Base-by-base conservation (phyloP, 1,140 invertebrate species). In the Papilio polyxenes region DNA sequence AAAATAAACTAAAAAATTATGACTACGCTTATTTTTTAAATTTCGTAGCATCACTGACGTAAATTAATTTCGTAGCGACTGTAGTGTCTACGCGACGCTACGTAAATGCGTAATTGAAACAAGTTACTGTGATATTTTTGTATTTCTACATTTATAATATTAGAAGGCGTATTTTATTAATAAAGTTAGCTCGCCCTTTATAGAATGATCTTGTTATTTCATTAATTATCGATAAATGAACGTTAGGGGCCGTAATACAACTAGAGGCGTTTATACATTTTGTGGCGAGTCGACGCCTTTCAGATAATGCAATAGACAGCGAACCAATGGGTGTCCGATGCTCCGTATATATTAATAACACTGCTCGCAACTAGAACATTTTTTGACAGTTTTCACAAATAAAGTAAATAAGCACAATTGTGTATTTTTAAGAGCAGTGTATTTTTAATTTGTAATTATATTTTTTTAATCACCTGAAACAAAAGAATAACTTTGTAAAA, bases 211-310 rank as follows among this genome's bases (percentile, higher is more conserved):
- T 4, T 62, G 59, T 62, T 37, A 40, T 72, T 37, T 17, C 31
- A 37, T 37, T 72, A 72, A 72, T 72, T 37, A 72, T 15, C 65
- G 65, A 72, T 72, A 72, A 72, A 72, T 72, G 65, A 72, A 72
- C 65, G 11, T 37, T 72, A 72, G 15, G 65, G 65, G 65, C 13
- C 31, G 65, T 72, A 72, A 72, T 72, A 40, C 5, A 72, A 72
- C 31, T 72, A 72, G 65, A 37, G 31, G 65, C 65, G 65, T 72
- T 72, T 72, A 72, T 72, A 65, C 65, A 20, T 31, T 72, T 72
- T 40, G 65, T 37, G 65, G 11, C 65, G 11, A 23, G 53, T 17
- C 53, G 65, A 72, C 65, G 65, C 23, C 23, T 23, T 23, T 37
- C 23, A 23, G 65, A 8, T 72, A 72, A 72, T 72, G 65, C 65